Base-by-base conservation (phyloP, 2,888 invertebrate genomes). In the Brachylomia viminalis region DNA sequence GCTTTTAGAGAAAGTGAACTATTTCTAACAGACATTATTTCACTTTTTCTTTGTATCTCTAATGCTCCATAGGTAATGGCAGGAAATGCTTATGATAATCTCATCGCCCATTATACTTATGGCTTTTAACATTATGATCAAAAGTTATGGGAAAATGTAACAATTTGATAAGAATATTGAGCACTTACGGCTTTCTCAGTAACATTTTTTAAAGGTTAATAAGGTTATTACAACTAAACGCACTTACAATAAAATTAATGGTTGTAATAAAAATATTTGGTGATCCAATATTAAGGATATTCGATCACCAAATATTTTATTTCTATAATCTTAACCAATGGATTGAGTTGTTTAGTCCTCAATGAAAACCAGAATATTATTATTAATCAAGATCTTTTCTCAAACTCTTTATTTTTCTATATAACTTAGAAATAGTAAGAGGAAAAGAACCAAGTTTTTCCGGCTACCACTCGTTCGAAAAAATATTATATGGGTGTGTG, bases 1-100 rank as follows among this genome's bases (percentile, higher is more conserved):
- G 61, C 27, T 68, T 82, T 75, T 49, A 47, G 88, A 87, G 89
- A 89, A 89, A 88, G 89, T 83, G 73, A 42, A 82, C 71, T 84
- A 85, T 80, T 79, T 88, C 62, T 58, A 78, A 80, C 76, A 82
- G 23, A 79, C 69, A 69, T 77, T 66, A 75, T 62, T 82, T 80
- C 30, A 76, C 77, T 72, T 78, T 70, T 82, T 73, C 80, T 72
- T 72, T 75, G 68, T 79, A 75, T 38, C 67, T 66, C 65, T 69
- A 80, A 77, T 67, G 71, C 42, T 72, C 47, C 52, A 76, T 72
- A 78, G 45, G 56, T 85, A 82, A 81, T 82, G 70, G 54, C 13
- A 49, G 67, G 59, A 72, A 69, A 72, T 61, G 38, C 67, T 69
- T 70, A 72, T 45, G 38, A 72, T 72, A 65, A 81, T 71, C 30